phyloP scores from a whole-genome alignment of 2,113 vertebrate species.

The Sphyrna mokarran region DNA sequence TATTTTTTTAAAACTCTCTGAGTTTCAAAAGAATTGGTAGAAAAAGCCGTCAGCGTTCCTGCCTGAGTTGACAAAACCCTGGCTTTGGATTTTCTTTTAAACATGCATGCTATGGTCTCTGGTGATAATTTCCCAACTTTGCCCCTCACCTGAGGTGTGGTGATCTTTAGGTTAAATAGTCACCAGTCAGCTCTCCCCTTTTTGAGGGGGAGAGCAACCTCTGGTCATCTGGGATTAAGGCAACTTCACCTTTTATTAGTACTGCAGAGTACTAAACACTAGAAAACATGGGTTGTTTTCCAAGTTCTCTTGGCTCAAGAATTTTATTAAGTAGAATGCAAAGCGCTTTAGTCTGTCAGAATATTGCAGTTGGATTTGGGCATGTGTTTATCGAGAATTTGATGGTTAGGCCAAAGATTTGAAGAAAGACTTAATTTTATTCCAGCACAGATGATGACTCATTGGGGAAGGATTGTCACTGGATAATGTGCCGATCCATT shows the following conservation, averaged over 20 bases:
- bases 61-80: no score
- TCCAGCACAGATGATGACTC: not conserved
- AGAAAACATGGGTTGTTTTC: not conserved
- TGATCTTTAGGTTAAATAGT: no score
- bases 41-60: no score
- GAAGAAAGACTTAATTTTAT: not conserved
- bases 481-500: not conserved
- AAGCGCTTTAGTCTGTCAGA: not conserved
- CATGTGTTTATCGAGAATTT: not conserved
- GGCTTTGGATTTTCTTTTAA: no score
- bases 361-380: not conserved
- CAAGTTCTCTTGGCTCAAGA: not conserved
- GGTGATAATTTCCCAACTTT: not conserved
- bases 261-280: not conserved
- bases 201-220: no score
- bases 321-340: not conserved
- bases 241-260: not conserved
- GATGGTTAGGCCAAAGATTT: not conserved
- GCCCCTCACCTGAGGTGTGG: no score
- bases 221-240: no score
- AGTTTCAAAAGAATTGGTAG: no score
- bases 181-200: no score
- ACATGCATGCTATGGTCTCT: not conserved
- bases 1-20: no score
- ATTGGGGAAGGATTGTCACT: not conserved